Conservation (phyloP, 1,140 invertebrate genomes). For the Papilio glaucus region DNA sequence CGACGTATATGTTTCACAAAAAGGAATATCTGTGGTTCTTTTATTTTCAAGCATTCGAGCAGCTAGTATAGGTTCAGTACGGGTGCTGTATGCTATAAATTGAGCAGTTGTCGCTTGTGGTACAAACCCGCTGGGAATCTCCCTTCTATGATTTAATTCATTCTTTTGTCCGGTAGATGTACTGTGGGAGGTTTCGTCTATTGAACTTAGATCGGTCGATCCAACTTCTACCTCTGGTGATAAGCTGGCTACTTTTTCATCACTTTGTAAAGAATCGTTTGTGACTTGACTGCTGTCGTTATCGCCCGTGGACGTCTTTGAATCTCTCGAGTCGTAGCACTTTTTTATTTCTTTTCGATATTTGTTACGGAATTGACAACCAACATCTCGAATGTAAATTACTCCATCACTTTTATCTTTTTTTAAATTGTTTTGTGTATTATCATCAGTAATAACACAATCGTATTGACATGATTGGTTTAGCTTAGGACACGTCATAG, state of each 20-base stretch:
- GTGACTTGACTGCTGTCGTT: constrained; percentile 53
- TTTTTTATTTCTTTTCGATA: constrained; percentile 48
- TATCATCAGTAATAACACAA: constrained; percentile 45
- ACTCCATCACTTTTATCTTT: constrained; percentile 53
- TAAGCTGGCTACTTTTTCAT: constrained; percentile 65
- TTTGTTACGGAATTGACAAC: constrained; percentile 70
- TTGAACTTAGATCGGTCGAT: constrained; percentile 55
- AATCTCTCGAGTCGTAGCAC: constrained; percentile 50
- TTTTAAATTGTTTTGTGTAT: constrained; percentile 23
- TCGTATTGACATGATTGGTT: constrained; percentile 71
- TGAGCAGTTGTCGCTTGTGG: constrained; percentile 49
- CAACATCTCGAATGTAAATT: constrained; percentile 73
- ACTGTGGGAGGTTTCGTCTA: constrained; percentile 56
- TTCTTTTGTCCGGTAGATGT: constrained; percentile 52
- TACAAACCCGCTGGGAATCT: constrained; percentile 49
- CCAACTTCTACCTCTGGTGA: constrained; percentile 48
- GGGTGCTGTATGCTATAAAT: constrained; percentile 46
- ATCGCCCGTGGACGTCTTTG: constrained; percentile 50
- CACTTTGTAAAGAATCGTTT: constrained; percentile 56
- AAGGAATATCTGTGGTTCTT: constrained; percentile 13
- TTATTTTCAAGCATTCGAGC: constrained; percentile 41
- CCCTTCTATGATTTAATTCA: constrained; percentile 22
- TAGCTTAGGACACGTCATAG: constrained; percentile 47
- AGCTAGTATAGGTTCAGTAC: constrained; percentile 42
- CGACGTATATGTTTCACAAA: constrained; percentile 33